Base-by-base conservation (phyloP, 1,140 invertebrate genomes). In the Probaryconus sp. region DNA sequence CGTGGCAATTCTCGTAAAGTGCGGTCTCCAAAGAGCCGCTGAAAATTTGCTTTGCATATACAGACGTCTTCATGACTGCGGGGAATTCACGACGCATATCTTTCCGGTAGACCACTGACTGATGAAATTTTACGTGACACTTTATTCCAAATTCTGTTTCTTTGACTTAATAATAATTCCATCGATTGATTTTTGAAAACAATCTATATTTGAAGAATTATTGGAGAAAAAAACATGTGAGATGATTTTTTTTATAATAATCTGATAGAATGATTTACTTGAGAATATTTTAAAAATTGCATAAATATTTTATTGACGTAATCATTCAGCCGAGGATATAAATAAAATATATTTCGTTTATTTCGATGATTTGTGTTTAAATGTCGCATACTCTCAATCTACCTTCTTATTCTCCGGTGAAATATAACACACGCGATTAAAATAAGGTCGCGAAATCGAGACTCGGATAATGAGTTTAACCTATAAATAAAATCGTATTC, bases 41-140 rank as follows among this genome's bases (percentile, higher is more conserved):
- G 64, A 72, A 72, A 72, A 72, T 74, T 78, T 68, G 55, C 63
- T 78, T 76, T 61, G 70, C 65, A 75, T 65, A 67, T 70, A 65
- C 65, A 77, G 78, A 81, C 79, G 77, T 75, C 78, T 80, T 81
- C 78, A 80, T 80, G 80, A 81, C 76, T 60, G 67, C 53, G 76
- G 60, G 53, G 64, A 70, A 72, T 78, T 70, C 63, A 35, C 51
- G 30, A 35, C 50, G n/a, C 63, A 40, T 51, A 18, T 51, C 43
- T 38, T 50, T 55, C 28, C 2, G n/a, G 7, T 37, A 55, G 7
- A 26, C 26, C 21, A 30, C 24, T 33, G n/a, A 26, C 58, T 37
- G 38, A 55, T 30, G 17, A 51, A 60, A 73, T 60, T 68, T 28
- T 2, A 7, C 2, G 1, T 40, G 17, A 31, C 45, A 13, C 51